A percentile compares a stretch with the other conserved stretches of the same genome.
Evolutionary conservation across 2,888 invertebrate genomes (phyloP).

Genomic region (Nomada ferruginata): DNA sequence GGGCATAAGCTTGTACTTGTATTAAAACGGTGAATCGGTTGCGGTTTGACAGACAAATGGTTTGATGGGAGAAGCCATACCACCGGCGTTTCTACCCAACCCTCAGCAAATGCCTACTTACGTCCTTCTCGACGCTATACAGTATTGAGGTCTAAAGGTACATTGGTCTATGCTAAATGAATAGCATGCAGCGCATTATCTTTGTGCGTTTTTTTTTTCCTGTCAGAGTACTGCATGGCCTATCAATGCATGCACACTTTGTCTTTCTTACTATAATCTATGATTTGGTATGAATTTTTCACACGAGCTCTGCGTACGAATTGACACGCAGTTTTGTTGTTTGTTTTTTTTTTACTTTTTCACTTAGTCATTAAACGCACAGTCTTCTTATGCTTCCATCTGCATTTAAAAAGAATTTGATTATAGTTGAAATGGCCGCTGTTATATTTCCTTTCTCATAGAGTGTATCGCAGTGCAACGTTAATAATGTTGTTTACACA

Average conservation of each 20-base stretch:
- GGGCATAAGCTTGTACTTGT: slow-evolving; percentile 64
- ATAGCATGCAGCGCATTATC: slow-evolving; percentile 75
- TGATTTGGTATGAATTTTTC: slow-evolving; percentile 39
- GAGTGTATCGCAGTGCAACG: slow-evolving; percentile 3
- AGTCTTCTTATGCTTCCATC: slow-evolving; percentile 27
- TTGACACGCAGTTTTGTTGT: background rate
- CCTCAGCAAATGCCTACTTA: slow-evolving; percentile 87
- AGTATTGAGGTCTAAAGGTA: slow-evolving; percentile 87
- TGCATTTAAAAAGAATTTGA: background rate
- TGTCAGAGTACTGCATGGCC: slow-evolving; percentile 65
- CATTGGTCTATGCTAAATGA: slow-evolving; percentile 79
- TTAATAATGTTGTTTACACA: slow-evolving; percentile 13
- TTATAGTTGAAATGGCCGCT: background rate
- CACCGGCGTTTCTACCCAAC: slow-evolving; percentile 85
- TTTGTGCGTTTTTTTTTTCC: slow-evolving; percentile 58
- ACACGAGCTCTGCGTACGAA: background rate
- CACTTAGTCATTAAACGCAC: slow-evolving; percentile 16
- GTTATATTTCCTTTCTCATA: slow-evolving; percentile 3
- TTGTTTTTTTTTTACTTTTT: background rate
- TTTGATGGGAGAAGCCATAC: slow-evolving; percentile 84
- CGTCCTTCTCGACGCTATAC: slow-evolving; percentile 87
- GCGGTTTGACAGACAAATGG: slow-evolving; percentile 84
- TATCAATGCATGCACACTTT: slow-evolving; percentile 67
- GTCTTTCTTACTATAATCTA: slow-evolving; percentile 47
- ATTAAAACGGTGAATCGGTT: slow-evolving; percentile 79